Evolutionary conservation across 2,888 invertebrate species (phyloP), one percentile per base, ranked within the genome.

Genomic region (Cordilura impudica): DNA sequence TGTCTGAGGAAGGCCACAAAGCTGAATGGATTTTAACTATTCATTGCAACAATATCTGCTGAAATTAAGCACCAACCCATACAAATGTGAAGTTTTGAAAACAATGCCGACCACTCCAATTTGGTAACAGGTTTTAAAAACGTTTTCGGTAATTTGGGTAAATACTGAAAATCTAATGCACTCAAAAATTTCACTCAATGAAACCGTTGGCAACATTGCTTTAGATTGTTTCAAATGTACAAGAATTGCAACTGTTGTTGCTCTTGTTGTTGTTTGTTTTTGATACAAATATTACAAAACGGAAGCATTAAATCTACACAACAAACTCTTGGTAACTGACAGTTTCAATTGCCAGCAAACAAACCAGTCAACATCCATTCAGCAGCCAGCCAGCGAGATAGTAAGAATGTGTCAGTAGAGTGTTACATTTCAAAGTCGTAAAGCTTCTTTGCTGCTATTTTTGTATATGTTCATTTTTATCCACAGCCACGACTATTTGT

Each of bases 291-390:
- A 16, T 16, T 43, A 43, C 8, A 14, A 47, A 67, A 67, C 26
- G 45, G 47, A 56, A 31, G 31, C 12, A 29, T 45, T n/a, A 67
- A 54, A 56, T 67, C 31, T 67, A 35, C 45, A 29, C 14, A 31
- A 31, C 10, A 47, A 56, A 56, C 14, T 58, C 21, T 12, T 58
- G 23, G 67, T 47, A 69, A 69, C 47, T 69, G 67, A n/a, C 56
- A 69, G 56, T 21, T 35, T 35, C 56, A 69, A 69, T 69, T 69
- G 67, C 47, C 12, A 56, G 35, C 47, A 7, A 56, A 58, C 47
- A 16, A 21, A 58, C 12, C 35, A 47, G 12, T 29, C 19, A 19
- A 21, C 45, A 29, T 21, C 16, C 39, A 53, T 4, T n/a, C 54
- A 66, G 16, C 43, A n/a, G 14, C 43, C 49, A 12, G 21, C 49